Base-by-base conservation (phyloP, 2,888 invertebrate genomes). In the Tyria jacobaeae region DNA sequence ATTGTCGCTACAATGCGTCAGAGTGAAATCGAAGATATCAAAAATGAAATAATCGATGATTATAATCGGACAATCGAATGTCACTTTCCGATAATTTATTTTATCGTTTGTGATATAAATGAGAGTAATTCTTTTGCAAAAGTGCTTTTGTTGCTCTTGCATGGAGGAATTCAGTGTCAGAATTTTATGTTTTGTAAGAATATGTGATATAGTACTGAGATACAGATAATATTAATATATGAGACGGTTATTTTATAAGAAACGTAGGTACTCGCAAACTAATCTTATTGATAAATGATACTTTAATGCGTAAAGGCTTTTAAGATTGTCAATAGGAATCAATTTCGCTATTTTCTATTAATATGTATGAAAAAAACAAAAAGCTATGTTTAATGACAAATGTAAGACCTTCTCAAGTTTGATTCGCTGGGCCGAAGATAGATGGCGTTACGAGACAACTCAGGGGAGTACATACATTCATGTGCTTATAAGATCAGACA, bases 21-120 rank as follows among this genome's bases (percentile, higher is more conserved):
- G 73, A 85, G 62, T 57, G 75, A 74, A 85, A 88, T 64, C 62
- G 71, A 66, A 68, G 62, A 54, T 66, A 74, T 67, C 73, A 68
- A 68, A 76, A 77, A 79, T 75, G 78, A 83, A 80, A 81, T 88
- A 87, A 89, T 89, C 87, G 87, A 80, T 82, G 84, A 83, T 86
- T 84, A 78, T 83, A 81, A 87, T 89, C 88, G 77, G 80, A 87
- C 85, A 85, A 87, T 87, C 87, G 85, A 57, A 73, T 82, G 88
- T 89, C 86, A 86, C 82, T 84, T 82, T 74, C 68, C 58, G 79
- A 80, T 86, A 83, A 82, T 85, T 86, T 86, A 85, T 84, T 80
- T 78, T 62, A 73, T 68, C 61, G 62, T 62, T 63, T 64, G 47
- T 47, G 67, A 68, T 78, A 76, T 69, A 73, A 75, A 76, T 73